phyloP scores from a whole-genome alignment of 2,113 vertebrate genomes.

The Apteryx mantelli region DNA sequence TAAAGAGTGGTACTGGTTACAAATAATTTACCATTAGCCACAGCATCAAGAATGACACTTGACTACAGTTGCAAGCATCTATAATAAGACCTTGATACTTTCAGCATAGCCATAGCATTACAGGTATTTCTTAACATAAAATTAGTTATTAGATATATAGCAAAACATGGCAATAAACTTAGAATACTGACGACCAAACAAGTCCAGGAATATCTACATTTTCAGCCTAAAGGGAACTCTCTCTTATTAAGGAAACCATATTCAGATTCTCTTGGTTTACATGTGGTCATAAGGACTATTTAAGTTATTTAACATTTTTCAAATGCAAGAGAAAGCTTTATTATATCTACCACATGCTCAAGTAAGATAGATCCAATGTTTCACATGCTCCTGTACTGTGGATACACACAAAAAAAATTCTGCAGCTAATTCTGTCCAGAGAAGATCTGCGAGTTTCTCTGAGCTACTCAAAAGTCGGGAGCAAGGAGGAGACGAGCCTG shows the following conservation, averaged over 20 bases:
- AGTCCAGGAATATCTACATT: neutral
- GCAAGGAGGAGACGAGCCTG: neutral
- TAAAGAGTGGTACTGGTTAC: neutral
- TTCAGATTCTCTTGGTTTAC: accelerated
- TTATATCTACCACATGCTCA: neutral
- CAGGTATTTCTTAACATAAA: neutral
- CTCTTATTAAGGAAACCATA: neutral
- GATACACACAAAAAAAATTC: neutral
- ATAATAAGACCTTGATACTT: neutral
- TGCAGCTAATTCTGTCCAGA: neutral
- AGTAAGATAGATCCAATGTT: neutral
- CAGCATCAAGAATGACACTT: neutral
- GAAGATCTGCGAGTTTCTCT: neutral
- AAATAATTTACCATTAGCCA: neutral
- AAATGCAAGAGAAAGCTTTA: neutral
- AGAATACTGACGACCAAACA: neutral
- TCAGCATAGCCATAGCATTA: neutral
- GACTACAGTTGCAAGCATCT: neutral
- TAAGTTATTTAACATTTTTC: neutral
- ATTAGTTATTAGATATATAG: neutral
- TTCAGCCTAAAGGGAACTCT: neutral
- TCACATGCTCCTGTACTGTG: neutral
- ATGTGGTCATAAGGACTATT: neutral
- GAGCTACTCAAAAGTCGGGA: neutral
- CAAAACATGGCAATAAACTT: neutral